Conservation (phyloP, 2,113 vertebrate species). For the Thinocorus orbignyianus region DNA sequence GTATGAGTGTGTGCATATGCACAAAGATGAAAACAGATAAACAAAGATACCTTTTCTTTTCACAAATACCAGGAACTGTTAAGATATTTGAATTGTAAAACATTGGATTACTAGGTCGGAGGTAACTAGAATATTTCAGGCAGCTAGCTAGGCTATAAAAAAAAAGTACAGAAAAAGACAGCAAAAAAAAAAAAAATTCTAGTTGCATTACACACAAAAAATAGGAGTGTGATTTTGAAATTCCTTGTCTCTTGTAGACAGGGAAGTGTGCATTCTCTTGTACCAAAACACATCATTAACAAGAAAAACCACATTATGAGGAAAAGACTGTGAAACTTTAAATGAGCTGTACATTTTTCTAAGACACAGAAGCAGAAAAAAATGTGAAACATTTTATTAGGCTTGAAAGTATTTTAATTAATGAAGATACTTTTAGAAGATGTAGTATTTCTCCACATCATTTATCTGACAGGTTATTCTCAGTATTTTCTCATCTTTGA, state of each 20-base stretch:
- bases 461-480: neutral
- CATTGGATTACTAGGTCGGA: neutral
- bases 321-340: neutral
- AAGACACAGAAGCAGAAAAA: neutral
- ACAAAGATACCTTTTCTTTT: neutral
- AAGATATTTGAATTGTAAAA: neutral
- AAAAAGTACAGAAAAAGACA: neutral
- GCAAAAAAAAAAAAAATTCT: neutral
- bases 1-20: neutral
- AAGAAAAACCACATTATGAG: neutral
- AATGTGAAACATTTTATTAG: neutral
- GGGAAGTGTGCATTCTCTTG: neutral
- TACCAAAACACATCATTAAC: neutral
- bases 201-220: neutral
- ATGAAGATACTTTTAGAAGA: neutral
- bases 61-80: neutral
- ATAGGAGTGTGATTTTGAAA: neutral
- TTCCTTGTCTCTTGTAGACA: neutral
- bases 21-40: neutral
- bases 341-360: neutral
- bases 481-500: neutral
- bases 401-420: neutral
- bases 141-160: neutral
- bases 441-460: neutral
- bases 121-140: neutral